Base-by-base conservation (phyloP, 1,140 invertebrate genomes). In the Hycleus cichorii region DNA sequence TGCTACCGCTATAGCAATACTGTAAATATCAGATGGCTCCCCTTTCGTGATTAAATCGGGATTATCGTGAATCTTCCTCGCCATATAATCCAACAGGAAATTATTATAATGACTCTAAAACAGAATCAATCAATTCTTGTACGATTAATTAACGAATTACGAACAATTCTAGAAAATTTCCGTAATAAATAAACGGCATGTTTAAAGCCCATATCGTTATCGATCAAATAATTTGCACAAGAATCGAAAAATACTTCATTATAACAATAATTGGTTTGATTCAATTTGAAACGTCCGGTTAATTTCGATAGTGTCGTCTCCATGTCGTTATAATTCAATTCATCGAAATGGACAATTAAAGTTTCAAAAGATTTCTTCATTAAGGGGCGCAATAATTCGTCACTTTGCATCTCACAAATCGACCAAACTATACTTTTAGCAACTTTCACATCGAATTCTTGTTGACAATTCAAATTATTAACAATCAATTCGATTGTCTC, bases 181-280 rank as follows among this genome's bases (percentile, higher is more conserved):
- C 73, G 71, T 1, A 82, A 72, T 39, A 83, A 59, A 39, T 72
- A 65, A 3, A 81, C 59, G 0, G 72, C 74, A 49, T 79, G 70
- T 49, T 76, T 69, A 63, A 80, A 80, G n/a, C 74, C 73, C 6
- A 79, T 59, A 45, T 80, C 67, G 51, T 78, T 72, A 11, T 76
- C 64, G 7, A 83, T 71, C 11, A 79, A 68, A 54, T 77, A 73
- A 46, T 74, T 65, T 2, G 71, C 74, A 56, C 74, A 70, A 8
- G 71, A 71, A 64, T 85, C 77, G 60, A 83, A 68, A 45, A 84
- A 73, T 12, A 72, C 66, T 63, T 81, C 77, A 64, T 83, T 72
- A 65, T 85, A 87, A 68, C 79, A 85, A 56, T 75, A 73, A 0
- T 18, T 53, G 24, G 69, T 66, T 51, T 75, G 72, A 48, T 75